Evolutionary conservation across 2,888 invertebrate genomes (phyloP), one percentile per base, ranked within the genome.

Genomic region (Cephus rjabovi): DNA sequence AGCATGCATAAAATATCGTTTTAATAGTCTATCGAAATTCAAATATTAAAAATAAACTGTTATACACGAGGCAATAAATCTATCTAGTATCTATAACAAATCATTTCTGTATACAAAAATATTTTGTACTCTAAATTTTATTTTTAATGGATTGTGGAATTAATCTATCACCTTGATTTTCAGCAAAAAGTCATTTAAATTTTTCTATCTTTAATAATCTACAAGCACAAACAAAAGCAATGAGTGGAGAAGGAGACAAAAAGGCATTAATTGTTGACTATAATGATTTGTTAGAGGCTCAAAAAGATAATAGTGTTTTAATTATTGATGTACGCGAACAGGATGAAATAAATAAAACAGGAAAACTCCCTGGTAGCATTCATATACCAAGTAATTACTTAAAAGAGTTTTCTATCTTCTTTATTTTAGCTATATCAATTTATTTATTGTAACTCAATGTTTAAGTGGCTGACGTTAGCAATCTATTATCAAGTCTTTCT

Each of bases 271-370:
- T 81, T 75, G 69, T 90, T 23, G 74, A 84, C 83, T 90, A 89
- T 77, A 80, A 88, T n/a, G 87, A 86, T 15, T 56, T 90, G 77
- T 34, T 87, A 40, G 91, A 93, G 84, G 90, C 92, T 31, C 88
- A 93, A 77, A 91, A 92, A 74, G 91, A 93, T 77, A 89, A 92
- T 23, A 90, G 91, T 75, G 93, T 94, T 78, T 86, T 95, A 30
- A 93, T 96, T 35, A 93, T 97, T 80, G 96, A 97, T 92, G 96
- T 97, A 0, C 94, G 96, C 82, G 96, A 96, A 88, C 95, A 95
- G 40, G 91, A 93, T 15, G 96, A 96, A 91, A 90, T 96, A 12
- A 90, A 93, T 81, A 94, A 95, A 87, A 94, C 94, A 83, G 96
- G 96, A 4, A 92, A 93, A 86, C 94, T 96, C 80, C 96, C 96